These are phyloP conservation scores for Caracal caracal DNA, from an alignment of 2,113 vertebrate species.

Conservation along the genomic window DNA sequence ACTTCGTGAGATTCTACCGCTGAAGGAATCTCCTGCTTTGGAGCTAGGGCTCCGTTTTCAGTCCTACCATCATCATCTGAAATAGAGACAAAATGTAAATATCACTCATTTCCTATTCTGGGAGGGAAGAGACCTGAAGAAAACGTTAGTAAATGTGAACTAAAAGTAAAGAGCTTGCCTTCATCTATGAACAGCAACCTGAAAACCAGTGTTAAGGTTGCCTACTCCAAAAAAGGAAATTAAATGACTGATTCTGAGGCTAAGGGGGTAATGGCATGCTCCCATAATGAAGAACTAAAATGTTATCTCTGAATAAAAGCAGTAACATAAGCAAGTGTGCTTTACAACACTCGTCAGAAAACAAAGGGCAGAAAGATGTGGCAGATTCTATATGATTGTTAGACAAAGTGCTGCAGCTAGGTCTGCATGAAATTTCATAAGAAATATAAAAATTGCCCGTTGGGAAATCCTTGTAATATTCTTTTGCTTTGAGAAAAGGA, in stretches of 20 bases:
- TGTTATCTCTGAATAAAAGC: neutral
- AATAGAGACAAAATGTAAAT: constrained; percentile 70
- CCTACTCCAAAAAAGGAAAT: neutral
- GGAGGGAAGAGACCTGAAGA: neutral
- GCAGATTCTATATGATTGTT: neutral
- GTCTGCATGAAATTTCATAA: neutral
- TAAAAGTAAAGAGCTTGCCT: neutral
- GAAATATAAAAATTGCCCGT: neutral
- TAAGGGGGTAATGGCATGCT: neutral
- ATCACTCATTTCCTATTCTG: constrained; percentile 32
- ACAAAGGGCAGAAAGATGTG: neutral
- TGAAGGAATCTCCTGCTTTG: constrained; percentile 75
- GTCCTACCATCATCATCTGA: constrained; percentile 77
- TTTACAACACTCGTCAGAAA: neutral
- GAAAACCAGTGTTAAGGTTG: neutral
- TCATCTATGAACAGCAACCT: neutral
- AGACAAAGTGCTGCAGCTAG: neutral
- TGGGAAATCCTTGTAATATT: neutral
- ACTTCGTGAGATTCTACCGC: constrained; percentile 67
- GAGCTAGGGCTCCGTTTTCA: constrained; percentile 72
- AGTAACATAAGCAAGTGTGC: neutral
- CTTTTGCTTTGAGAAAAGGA: constrained; percentile 24
- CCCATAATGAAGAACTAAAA: neutral
- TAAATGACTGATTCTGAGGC: neutral
- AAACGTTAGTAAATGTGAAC: neutral